Percentiles rank a stretch among this genome's conserved stretches.
Evolutionary conservation across 2,888 invertebrate species (phyloP).

Genomic region (Corythucha ciliata): DNA sequence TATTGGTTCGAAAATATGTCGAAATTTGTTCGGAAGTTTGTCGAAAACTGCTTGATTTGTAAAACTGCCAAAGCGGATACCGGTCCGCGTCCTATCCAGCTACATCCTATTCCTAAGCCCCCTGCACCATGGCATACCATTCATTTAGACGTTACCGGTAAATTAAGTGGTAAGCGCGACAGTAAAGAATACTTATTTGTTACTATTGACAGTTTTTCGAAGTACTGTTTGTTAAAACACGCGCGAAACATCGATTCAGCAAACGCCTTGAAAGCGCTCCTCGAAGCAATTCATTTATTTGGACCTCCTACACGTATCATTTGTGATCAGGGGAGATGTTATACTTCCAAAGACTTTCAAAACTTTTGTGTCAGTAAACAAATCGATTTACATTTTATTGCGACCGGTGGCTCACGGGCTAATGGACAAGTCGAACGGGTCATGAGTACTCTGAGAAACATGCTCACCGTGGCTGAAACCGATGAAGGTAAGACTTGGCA

Average conservation of each 20-base stretch:
- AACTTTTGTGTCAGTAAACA: slow-evolving; percentile 27
- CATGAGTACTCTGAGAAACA: slow-evolving; percentile 13
- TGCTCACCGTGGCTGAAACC: slow-evolving; percentile 10
- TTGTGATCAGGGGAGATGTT: slow-evolving; percentile 21
- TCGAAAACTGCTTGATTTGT: slow-evolving; percentile 38
- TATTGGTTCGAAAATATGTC: slow-evolving; percentile 17
- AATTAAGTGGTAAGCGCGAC: slow-evolving; percentile 35
- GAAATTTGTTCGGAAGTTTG: slow-evolving; percentile 37
- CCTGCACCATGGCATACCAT: slow-evolving; percentile 37
- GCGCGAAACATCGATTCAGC: slow-evolving; percentile 36
- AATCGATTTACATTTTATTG: slow-evolving; percentile 33
- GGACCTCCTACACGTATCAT: slow-evolving; percentile 29
- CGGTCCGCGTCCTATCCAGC: slow-evolving; percentile 35
- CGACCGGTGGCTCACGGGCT: slow-evolving; percentile 34
- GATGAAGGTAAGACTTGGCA: slow-evolving; percentile 16
- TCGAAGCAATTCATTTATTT: slow-evolving; percentile 28
- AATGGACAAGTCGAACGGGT: slow-evolving; percentile 31
- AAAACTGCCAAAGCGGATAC: slow-evolving; percentile 36
- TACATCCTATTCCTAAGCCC: slow-evolving; percentile 39
- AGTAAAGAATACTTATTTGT: slow-evolving; percentile 37
- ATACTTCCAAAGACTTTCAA: slow-evolving; percentile 28
- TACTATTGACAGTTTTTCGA: slow-evolving; percentile 31
- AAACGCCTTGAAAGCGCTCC: slow-evolving; percentile 28
- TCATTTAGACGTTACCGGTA: slow-evolving; percentile 36
- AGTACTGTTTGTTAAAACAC: slow-evolving; percentile 3